Conservation (phyloP, 2,888 invertebrate genomes). For the Eretmocerus hayati region DNA sequence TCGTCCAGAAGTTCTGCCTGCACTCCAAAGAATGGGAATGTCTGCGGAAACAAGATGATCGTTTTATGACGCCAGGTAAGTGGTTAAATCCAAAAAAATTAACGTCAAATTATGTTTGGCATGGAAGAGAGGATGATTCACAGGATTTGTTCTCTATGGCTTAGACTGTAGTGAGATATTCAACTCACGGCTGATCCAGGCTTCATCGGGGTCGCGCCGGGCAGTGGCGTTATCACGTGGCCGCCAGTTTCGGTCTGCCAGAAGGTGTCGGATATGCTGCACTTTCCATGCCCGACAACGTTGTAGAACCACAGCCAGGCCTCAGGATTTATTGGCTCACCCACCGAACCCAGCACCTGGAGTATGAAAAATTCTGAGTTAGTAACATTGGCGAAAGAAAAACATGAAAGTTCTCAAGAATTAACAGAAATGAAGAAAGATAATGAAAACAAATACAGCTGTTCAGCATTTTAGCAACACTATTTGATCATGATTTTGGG, state of each 20-base stretch:
- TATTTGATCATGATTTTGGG: neutral
- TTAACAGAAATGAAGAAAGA: neutral
- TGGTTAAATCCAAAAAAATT: too few relatives aligned
- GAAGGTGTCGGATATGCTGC: constrained; percentile 95
- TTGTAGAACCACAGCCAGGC: constrained; percentile 96
- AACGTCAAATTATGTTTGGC: neutral
- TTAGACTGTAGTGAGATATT: neutral
- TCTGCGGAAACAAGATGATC: constrained; percentile 49
- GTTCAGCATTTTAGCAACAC: neutral
- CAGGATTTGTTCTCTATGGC: neutral
- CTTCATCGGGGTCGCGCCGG: constrained; percentile 94
- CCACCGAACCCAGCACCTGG: constrained; percentile 86
- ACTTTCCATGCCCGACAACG: constrained; percentile 70
- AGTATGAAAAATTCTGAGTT: too few relatives aligned
- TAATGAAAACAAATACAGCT: neutral
- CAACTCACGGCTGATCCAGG: constrained; percentile 89
- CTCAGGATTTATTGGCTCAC: constrained; percentile 98
- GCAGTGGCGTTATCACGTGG: constrained; percentile 91
- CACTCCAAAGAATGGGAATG: constrained; percentile 97
- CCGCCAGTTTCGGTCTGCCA: constrained; percentile 99
- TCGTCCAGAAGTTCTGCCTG: constrained; percentile 82
- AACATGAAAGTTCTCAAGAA: neutral
- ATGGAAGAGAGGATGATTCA: neutral
- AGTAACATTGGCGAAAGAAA: too few relatives aligned
- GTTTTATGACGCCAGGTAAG: too few relatives aligned